Evolutionary conservation across 2,888 invertebrate species (phyloP), one percentile per base, ranked within the genome.

Genomic region (Synergus japonicus): DNA sequence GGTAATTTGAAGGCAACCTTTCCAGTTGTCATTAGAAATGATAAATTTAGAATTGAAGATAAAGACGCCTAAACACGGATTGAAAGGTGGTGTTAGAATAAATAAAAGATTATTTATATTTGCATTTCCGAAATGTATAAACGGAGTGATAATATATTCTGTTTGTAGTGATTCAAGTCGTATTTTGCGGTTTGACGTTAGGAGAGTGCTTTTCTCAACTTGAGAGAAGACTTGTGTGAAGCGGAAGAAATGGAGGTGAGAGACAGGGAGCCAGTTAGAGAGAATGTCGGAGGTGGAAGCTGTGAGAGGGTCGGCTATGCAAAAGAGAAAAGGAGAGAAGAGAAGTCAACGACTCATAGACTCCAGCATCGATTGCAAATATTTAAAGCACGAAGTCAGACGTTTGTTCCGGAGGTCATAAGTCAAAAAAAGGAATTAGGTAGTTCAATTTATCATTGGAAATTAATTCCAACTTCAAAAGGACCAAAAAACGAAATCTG

Each of bases 361-460:
- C 88, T 85, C 76, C 82, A 79, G 81, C 86, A 90, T 90, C 90
- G 90, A 90, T 90, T 89, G 90, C 87, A 87, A 89, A 90, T 90
- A 89, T 90, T 90, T 90, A 88, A 89, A 90, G 88, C 87, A 85
- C 85, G 87, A 86, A 88, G 89, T 89, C 89, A 86, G 83, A 85
- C 80, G 77, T 80, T 77, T 82, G 81, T 78, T 80, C 82, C 81
- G 44, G 78, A 83, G 81, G 79, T 83, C 83, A 81, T 73, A 49
- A 78, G 76, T 76, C 58, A 79, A 65, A 80, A 81, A 79, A 77
- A 58, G 54, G 37, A 37, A 41, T 73, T 4, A 29, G 13, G 12
- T 2, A 13, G 4, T 63, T 13, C 13, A 22, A 29, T 29, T 22
- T 0, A 13, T 22, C 22, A 49, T 49, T 5, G 13, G 15, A 5